Evolutionary conservation across 1,140 invertebrate species (phyloP).

Genomic region (Araneus ventricosus): DNA sequence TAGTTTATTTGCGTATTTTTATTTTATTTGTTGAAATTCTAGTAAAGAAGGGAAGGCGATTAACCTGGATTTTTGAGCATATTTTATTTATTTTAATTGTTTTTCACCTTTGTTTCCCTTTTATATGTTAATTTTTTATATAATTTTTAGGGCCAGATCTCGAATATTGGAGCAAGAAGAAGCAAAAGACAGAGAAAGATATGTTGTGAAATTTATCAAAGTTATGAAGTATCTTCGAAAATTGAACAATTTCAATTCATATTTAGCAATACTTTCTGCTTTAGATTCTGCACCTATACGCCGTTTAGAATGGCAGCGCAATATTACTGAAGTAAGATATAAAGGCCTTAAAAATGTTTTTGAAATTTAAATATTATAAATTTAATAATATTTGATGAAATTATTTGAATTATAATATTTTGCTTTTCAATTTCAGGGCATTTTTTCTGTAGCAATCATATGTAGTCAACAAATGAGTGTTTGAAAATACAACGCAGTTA

Average conservation of each 20-base stretch:
- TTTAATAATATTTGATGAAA: neutral
- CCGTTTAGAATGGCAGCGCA: slow-evolving; percentile 94
- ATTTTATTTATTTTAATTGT: no score
- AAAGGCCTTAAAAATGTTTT: neutral
- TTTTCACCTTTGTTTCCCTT: no score
- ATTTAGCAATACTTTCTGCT: slow-evolving; percentile 96
- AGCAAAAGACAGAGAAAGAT: slow-evolving; percentile 96
- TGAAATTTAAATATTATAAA: neutral
- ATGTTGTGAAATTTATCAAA: slow-evolving; percentile 98
- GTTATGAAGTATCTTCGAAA: slow-evolving; percentile 98
- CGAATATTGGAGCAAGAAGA: slow-evolving; percentile 89
- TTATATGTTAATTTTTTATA: neutral
- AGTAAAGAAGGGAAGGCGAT: no score
- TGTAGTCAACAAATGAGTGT: no score
- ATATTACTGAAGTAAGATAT: slow-evolving; percentile 87
- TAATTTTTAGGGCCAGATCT: slow-evolving; percentile 85
- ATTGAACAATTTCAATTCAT: slow-evolving; percentile 99
- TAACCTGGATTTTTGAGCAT: no score
- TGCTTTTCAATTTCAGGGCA: no score
- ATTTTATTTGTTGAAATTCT: no score
- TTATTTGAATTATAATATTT: no score
- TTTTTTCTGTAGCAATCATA: no score
- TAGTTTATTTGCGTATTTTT: no score
- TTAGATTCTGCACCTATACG: slow-evolving; percentile 97
- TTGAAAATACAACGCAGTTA: no score